Base-by-base conservation (phyloP, 2,888 invertebrate genomes). In the Sarcophaga variegata region DNA sequence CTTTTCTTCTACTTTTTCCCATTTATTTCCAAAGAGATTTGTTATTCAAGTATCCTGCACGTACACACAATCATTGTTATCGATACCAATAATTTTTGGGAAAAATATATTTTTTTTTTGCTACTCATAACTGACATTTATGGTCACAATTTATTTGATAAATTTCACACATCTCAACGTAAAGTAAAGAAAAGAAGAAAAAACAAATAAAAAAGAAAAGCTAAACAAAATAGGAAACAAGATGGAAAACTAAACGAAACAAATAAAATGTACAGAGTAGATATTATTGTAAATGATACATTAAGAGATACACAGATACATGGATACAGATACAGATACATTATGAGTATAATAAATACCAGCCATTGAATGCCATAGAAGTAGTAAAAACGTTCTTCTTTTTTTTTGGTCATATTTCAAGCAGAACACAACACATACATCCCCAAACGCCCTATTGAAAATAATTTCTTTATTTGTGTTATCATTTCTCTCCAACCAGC, bases 101-200 rank as follows among this genome's bases (percentile, higher is more conserved):
- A 37, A 37, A 72, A 81, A 80, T 5, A 76, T 71, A 80, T 81
- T 81, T 70, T 59, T 70, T 59, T 77, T 78, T 81, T 85, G 54
- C 85, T 63, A 67, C 71, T 79, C 85, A 86, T 82, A 86, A 78
- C 78, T 79, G 71, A 82, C 82, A 82, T 82, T 80, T 82, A 82
- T 83, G 76, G 67, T 59, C 69, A 63, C 82, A 75, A 83, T 86
- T 69, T 67, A 83, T 86, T 80, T 83, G 82, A 86, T 77, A 86
- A 82, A 83, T 86, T 83, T 76, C 76, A 80, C 82, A 83, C 67
- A 86, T 83, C 66, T 71, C 67, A 59, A 82, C 69, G 70, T 70
- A 75, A 79, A 86, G 66, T 45, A 59, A 6, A 27, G 10, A 47
- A 67, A 66, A 47, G n/a, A 54, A 54, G 0, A 17, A 3, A 54